These are phyloP conservation scores for Isurus oxyrinchus DNA, from an alignment of 2,113 vertebrate species.

Conservation along the genomic window DNA sequence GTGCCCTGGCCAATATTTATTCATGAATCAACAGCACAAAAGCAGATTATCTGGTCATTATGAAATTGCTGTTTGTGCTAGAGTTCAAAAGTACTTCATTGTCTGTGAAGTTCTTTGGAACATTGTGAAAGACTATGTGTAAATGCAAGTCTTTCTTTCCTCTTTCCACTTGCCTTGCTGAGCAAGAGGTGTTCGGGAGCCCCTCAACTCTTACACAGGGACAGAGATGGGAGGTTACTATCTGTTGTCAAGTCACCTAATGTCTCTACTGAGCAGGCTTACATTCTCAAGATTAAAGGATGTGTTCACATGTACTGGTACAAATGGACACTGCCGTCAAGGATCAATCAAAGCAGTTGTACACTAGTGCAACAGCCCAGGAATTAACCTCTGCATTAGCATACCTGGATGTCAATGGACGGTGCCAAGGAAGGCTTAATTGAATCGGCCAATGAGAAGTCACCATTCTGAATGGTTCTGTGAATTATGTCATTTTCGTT, in stretches of 20 bases:
- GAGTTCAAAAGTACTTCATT: neutral
- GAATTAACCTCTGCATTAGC: too few species aligned
- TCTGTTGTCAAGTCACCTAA: neutral
- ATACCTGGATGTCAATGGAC: constrained; percentile 91
- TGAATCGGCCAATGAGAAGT: constrained; percentile 66
- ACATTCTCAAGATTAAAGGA: neutral
- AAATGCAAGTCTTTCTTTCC: neutral
- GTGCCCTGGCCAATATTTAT: neutral
- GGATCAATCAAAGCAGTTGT: neutral
- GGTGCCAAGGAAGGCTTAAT: constrained; percentile 71
- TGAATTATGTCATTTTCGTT: constrained; percentile 82
- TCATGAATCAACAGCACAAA: too few species aligned
- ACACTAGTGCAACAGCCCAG: neutral
- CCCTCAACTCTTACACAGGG: neutral
- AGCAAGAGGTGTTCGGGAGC: neutral
- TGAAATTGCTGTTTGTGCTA: too few species aligned
- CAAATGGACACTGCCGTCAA: neutral
- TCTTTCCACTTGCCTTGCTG: neutral
- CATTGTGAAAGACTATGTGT: neutral
- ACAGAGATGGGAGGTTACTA: too few species aligned
- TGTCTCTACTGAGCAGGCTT: neutral
- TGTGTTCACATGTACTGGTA: neutral
- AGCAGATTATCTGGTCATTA: neutral
- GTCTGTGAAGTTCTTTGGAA: neutral
- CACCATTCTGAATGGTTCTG: constrained; percentile 64